Evolutionary conservation across 1,140 invertebrate genomes (phyloP), one percentile per base, ranked within the genome.

Genomic region (Galendromus occidentalis): DNA sequence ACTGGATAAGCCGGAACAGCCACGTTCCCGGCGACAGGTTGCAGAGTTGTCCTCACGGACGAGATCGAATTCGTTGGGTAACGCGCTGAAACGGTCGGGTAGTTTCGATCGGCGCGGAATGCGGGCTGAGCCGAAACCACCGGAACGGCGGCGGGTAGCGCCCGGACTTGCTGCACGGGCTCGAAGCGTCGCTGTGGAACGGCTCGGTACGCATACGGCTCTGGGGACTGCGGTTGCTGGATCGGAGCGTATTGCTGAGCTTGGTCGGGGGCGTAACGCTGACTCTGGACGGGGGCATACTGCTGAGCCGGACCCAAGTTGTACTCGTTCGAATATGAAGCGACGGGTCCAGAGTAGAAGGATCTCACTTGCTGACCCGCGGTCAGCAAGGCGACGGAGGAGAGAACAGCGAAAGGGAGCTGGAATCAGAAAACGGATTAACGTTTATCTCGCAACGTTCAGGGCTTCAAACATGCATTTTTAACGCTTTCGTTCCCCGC

Each of bases 291-390:
- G n/a, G n/a, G n/a, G n/a, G n/a, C n/a, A n/a, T n/a, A n/a, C n/a
- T n/a, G n/a, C 5, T 47, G 51, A 18, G 51, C 51, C 2, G 25
- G n/a, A 25, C 51, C 51, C 20, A 59, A 25, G 33, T 22, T 59
- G 51, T 59, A 59, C 51, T 59, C 22, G 22, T 17, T 59, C 25
- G 51, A 59, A 25, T 59, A 59, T 22, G 51, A 59, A 22, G 51
- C 51, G 2, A 59, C 33, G 14, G 51, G 51, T 5, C 51, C 51
- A 14, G 51, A 18, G 33, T 59, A 59, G 51, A 59, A 59, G 25
- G 51, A 59, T 59, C 25, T 59, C 25, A 59, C 51, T 22, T 59
- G 51, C 33, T 59, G 51, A 33, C 51, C 22, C 17, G 51, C 51
- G 9, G 33, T 22, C 51, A 59, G 14, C 14, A 33, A 17, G 25